Evolutionary conservation across 1,140 invertebrate species (phyloP).

Genomic region (Saxidomus purpurata): DNA sequence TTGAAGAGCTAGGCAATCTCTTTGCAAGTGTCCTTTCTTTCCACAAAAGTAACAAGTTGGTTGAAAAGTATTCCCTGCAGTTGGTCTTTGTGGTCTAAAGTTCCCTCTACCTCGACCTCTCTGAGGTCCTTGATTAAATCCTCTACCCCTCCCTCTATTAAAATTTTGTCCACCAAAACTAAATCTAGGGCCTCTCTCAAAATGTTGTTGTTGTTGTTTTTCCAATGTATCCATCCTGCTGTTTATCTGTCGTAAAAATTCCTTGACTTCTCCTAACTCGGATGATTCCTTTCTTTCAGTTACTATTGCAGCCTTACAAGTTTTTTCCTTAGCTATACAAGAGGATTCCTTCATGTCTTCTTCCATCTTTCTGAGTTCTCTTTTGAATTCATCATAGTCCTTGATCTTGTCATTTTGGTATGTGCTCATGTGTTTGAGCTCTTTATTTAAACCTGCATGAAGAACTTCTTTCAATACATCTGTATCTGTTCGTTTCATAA

Average conservation of each 20-base stretch:
- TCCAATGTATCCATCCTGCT: not conserved
- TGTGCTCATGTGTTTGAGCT: slow-evolving; percentile 33
- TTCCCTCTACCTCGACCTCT: not conserved
- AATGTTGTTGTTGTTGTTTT: not conserved
- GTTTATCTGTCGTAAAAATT: not conserved
- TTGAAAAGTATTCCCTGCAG: not conserved
- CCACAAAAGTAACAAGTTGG: not conserved
- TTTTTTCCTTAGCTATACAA: not conserved
- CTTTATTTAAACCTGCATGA: slow-evolving; percentile 32
- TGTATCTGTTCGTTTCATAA: not conserved
- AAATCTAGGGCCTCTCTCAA: not conserved
- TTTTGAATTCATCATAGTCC: slow-evolving; percentile 51
- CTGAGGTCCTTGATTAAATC: no score
- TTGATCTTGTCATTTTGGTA: slow-evolving; percentile 45
- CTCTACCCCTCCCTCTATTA: no score
- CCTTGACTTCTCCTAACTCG: not conserved
- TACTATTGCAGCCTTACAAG: not conserved
- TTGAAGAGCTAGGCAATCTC: not conserved
- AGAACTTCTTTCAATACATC: slow-evolving; percentile 30
- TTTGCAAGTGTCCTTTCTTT: not conserved
- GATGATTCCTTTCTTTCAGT: not conserved
- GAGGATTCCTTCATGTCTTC: not conserved
- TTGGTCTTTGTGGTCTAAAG: not conserved
- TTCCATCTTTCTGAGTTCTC: slow-evolving; percentile 47
- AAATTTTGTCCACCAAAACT: not conserved